Percentiles rank a stretch among this genome's conserved stretches.
These are phyloP conservation scores for Sphaerodactylus townsendi DNA, from an alignment of 2,113 vertebrate genomes.

Conservation along the genomic window DNA sequence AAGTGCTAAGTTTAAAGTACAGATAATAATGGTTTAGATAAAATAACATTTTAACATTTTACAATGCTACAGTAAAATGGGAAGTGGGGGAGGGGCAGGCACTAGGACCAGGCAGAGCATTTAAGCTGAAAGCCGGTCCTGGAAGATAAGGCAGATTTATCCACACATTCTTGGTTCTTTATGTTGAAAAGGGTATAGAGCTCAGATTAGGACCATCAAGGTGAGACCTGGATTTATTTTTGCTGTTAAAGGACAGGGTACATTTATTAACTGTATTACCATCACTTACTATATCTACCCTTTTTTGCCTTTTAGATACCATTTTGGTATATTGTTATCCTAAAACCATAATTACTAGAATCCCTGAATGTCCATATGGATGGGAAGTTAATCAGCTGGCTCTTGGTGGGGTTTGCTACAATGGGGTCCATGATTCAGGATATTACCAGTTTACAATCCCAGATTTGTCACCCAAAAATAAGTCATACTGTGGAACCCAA, in stretches of 20 bases:
- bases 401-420: conserved; percentile 90
- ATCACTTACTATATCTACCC: not conserved
- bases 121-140: too few species aligned
- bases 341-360: conserved; percentile 93
- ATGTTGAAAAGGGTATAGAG: too few species aligned
- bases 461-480: conserved; percentile 93
- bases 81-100: too few species aligned
- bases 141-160: too few species aligned
- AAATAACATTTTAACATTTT: too few species aligned
- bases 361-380: conserved; percentile 95
- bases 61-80: too few species aligned
- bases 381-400: conserved; percentile 95
- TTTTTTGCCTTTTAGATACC: conserved; percentile 79
- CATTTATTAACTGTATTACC: not conserved
- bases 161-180: too few species aligned
- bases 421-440: conserved; percentile 84
- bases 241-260: not conserved
- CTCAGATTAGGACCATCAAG: not conserved
- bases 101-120: too few species aligned
- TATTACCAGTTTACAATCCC: conserved; percentile 95
- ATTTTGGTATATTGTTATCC: conserved; percentile 96
- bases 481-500: conserved; percentile 93
- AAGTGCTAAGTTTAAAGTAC: too few species aligned
- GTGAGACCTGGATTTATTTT: not conserved
- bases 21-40: too few species aligned